Evolutionary conservation across 2,888 invertebrate species (phyloP).

Genomic region (Polietes domitor): DNA sequence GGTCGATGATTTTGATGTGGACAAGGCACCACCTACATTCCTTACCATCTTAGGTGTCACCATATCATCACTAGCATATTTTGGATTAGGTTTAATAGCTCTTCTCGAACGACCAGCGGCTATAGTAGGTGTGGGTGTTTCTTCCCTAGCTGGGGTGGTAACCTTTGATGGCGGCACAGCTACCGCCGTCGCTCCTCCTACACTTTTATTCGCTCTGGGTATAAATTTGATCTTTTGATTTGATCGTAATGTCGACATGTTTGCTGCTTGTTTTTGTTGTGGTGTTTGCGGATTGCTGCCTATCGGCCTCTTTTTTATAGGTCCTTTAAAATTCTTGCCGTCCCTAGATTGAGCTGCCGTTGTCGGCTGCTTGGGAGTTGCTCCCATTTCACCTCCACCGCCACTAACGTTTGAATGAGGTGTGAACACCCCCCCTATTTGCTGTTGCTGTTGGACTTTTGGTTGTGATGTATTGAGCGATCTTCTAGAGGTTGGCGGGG

Average conservation of each 20-base stretch:
- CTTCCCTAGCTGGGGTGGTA: conserved; percentile 61
- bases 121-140: conserved; percentile 72
- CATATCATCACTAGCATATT: conserved; percentile 79
- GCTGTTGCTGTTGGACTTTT: neutral
- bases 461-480: neutral
- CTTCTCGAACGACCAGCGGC: conserved; percentile 78
- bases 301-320: conserved; percentile 41
- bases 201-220: conserved; percentile 56
- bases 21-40: conserved; percentile 69
- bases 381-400: conserved; percentile 18
- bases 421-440: neutral
- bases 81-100: conserved; percentile 81
- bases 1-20: conserved; percentile 46
- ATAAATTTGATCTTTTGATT: conserved; percentile 58
- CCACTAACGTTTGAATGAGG: neutral
- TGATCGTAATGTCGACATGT: conserved; percentile 42
- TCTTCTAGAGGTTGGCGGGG: conserved; percentile 28
- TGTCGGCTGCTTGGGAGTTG: conserved; percentile 45
- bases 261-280: conserved; percentile 27
- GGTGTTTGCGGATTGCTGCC: conserved; percentile 41
- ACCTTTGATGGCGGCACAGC: conserved; percentile 51
- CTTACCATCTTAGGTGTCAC: conserved; percentile 75
- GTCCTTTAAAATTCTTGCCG: conserved; percentile 3
- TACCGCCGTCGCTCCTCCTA: conserved; percentile 11
- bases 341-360: conserved; percentile 28